Evolutionary conservation across 30 jellyfish, hydroid and myxozoan genomes (phyloP), one percentile per base, ranked within the genome.

Genomic region (Cassiopea xamachana): DNA sequence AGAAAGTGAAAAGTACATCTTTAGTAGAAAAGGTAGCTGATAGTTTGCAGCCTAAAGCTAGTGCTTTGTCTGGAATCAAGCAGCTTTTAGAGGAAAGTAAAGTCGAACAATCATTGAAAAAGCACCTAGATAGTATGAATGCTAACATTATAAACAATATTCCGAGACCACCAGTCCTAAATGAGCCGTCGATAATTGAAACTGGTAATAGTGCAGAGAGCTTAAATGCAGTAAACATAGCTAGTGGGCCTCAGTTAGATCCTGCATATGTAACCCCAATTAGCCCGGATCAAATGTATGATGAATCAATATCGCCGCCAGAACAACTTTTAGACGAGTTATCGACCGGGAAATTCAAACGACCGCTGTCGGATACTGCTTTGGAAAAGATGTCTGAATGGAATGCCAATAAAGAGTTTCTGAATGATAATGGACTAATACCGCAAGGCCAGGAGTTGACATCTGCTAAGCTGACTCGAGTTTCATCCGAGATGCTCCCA

Each of bases 321-420:
- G 98, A 94, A 47, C 98, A 91, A 76, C 91, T 94, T 13, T 86
- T 94, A 7, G 98, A 94, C 75, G 90, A 92, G 84, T 71, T 94
- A 62, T 87, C 98, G 48, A 82, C 92, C 43, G 97, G 97, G 16
- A 84, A 80, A 44, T 87, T 94, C 78, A 82, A 79, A 60, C 89
- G 88, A 48, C 98, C 98, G 44, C 78, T 94, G 55, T 79, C 98
- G 50, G 98, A 90, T 16, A 85, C 51, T 68, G 97, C 78, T 1
- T 83, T 94, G 77, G 86, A 83, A 46, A 58, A 60, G 16, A 84
- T 94, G 92, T 90, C 98, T 18, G 87, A 76, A 44, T 91, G 92
- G 91, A 94, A 94, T 84, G 93, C 98, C 0, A 94, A 94, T 78
- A 87, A 88, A 50, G 93, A 70, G 80, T 90, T 43, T 77, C 44